Evolutionary conservation across 2,113 vertebrate genomes (phyloP).

Genomic region (Conger conger): DNA sequence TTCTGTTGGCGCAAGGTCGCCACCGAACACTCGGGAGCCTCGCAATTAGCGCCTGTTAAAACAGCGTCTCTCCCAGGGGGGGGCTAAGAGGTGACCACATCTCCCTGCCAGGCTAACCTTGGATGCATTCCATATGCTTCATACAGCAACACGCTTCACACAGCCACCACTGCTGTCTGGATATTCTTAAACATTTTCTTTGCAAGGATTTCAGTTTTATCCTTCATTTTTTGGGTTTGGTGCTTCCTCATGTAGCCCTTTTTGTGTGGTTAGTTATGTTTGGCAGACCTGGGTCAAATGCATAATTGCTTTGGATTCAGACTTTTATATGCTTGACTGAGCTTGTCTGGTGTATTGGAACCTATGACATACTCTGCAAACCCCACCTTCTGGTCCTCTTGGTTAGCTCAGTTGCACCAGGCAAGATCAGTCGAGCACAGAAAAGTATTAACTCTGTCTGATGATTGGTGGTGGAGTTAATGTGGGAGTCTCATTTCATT

Average conservation of each 20-base stretch:
- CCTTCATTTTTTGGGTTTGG: background rate
- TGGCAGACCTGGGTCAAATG: no score
- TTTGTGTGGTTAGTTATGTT: no score
- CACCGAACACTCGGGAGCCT: background rate
- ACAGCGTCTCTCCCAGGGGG: conserved; percentile 13
- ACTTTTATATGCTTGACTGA: no score
- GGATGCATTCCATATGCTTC: conserved; percentile 26
- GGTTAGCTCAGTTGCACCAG: no score
- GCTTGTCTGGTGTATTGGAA: no score
- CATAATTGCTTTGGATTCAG: no score
- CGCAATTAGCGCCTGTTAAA: conserved; percentile 29
- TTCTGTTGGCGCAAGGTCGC: conserved; percentile 26
- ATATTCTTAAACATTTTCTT: background rate
- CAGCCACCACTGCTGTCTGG: background rate
- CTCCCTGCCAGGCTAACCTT: background rate
- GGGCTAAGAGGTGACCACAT: conserved; percentile 4
- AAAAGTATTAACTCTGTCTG: no score
- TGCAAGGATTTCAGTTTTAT: background rate
- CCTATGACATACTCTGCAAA: no score
- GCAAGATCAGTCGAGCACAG: no score
- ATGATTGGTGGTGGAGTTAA: no score
- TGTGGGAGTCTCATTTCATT: background rate
- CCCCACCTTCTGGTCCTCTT: no score
- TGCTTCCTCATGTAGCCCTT: background rate
- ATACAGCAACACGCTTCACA: background rate